Evolutionary conservation across 2,888 invertebrate genomes (phyloP).

Genomic region (Chouioia cunea): DNA sequence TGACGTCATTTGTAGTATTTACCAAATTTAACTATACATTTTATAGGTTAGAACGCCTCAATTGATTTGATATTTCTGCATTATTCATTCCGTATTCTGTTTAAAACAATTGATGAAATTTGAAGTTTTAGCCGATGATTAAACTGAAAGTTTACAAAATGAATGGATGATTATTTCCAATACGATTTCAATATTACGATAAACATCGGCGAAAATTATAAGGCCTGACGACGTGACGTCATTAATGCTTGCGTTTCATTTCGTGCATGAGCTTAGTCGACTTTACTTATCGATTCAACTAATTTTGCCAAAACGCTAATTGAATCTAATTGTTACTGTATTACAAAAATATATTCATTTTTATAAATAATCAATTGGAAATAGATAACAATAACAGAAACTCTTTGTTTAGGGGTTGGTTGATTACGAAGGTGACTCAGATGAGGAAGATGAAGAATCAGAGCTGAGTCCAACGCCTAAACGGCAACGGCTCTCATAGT

Average conservation of each 20-base stretch:
- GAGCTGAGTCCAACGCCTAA: conserved; percentile 76
- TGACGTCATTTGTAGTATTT: too few relatives aligned
- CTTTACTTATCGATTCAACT: too few relatives aligned
- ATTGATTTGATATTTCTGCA: not conserved
- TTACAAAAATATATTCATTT: too few relatives aligned
- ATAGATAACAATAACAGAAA: conserved; percentile 4
- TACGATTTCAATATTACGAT: not conserved
- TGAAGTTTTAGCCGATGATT: too few relatives aligned
- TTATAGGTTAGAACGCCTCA: conserved; percentile 13
- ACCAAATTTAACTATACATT: not conserved
- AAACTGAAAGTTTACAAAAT: too few relatives aligned
- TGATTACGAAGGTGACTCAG: conserved; percentile 97
- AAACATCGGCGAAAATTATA: too few relatives aligned
- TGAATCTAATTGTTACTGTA: too few relatives aligned
- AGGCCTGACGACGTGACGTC: too few relatives aligned
- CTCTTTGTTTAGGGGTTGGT: conserved; percentile 81
- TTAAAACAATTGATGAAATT: too few relatives aligned
- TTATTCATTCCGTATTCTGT: not conserved
- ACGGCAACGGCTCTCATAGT: conserved; percentile 84
- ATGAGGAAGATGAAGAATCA: conserved; percentile 88
- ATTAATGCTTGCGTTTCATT: too few relatives aligned
- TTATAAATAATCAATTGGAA: not conserved
- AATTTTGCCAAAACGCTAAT: too few relatives aligned
- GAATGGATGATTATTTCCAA: not conserved
- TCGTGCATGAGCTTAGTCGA: too few relatives aligned